Evolutionary conservation across 2,888 invertebrate genomes (phyloP).

Genomic region (Poecilobothrus nobilitatus): DNA sequence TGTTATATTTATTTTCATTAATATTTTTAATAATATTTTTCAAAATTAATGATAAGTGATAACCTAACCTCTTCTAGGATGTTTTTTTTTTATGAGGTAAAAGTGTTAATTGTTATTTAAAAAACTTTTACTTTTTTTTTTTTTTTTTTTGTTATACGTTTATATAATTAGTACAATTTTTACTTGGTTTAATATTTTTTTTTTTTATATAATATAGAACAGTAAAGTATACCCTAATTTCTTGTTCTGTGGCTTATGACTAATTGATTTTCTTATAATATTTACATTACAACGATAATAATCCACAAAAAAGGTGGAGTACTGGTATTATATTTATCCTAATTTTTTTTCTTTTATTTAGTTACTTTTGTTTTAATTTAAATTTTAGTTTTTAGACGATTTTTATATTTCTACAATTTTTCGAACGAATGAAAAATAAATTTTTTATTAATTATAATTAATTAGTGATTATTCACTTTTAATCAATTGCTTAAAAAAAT

Average conservation of each 20-base stretch:
- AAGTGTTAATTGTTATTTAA: background rate
- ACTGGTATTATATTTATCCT: background rate
- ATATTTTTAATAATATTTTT: too few relatives aligned
- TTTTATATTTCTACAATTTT: background rate
- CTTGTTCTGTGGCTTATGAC: background rate
- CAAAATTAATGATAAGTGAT: background rate
- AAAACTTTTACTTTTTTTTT: background rate
- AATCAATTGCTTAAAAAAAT: background rate
- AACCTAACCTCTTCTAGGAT: background rate
- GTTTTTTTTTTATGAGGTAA: background rate
- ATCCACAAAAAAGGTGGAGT: background rate
- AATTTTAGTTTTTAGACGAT: background rate
- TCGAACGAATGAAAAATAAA: background rate
- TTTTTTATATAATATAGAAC: background rate
- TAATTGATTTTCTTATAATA: background rate
- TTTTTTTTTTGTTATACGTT: background rate
- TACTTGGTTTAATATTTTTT: too few relatives aligned
- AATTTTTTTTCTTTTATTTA: background rate
- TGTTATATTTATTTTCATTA: too few relatives aligned
- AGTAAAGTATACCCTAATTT: background rate
- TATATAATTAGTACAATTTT: too few relatives aligned
- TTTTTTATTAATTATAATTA: too few relatives aligned
- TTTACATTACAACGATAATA: background rate
- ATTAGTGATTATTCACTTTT: background rate
- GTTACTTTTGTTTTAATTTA: background rate